Percentiles rank a stretch among this genome's conserved stretches.
phyloP scores from a whole-genome alignment of 2,113 vertebrate species.

The Caranx ignobilis region DNA sequence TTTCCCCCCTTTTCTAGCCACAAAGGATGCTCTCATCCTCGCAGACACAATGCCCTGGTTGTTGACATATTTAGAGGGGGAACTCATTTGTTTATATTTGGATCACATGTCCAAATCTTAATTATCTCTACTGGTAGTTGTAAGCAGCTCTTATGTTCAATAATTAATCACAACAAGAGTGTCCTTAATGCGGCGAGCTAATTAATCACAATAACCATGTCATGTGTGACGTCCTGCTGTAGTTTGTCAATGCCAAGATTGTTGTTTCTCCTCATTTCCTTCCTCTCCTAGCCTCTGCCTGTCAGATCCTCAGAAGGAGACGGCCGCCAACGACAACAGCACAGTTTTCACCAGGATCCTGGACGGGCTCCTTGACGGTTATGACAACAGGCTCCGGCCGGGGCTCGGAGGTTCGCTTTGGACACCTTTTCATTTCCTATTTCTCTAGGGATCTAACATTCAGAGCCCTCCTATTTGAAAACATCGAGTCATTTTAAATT shows the following conservation, averaged over 20 bases:
- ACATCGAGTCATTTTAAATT: not conserved
- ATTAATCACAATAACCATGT: constrained; percentile 59
- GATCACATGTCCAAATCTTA: constrained; percentile 44
- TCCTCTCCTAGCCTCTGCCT: constrained; percentile 46
- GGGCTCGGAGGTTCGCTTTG: constrained; percentile 82
- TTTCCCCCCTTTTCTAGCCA: not conserved
- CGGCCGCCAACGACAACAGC: constrained; percentile 88
- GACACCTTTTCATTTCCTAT: not conserved
- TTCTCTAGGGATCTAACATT: not conserved
- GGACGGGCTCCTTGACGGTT: constrained; percentile 92
- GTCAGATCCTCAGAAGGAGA: constrained; percentile 68
- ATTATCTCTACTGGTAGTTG: constrained; percentile 50
- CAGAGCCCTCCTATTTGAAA: not conserved
- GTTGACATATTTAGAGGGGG: constrained; percentile 14
- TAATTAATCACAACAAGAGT: constrained; percentile 60
- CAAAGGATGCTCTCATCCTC: not conserved
- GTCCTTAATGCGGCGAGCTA: constrained; percentile 30
- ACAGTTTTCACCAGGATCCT: constrained; percentile 95
- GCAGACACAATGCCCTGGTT: not conserved
- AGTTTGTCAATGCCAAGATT: not conserved
- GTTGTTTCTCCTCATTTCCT: not conserved
- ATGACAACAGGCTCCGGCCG: constrained; percentile 92
- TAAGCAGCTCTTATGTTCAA: constrained; percentile 45
- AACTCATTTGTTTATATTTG: constrained; percentile 61
- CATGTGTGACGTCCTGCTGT: constrained; percentile 28